Evolutionary conservation across 2,888 invertebrate species (phyloP).

Genomic region (Napeogenes inachia): DNA sequence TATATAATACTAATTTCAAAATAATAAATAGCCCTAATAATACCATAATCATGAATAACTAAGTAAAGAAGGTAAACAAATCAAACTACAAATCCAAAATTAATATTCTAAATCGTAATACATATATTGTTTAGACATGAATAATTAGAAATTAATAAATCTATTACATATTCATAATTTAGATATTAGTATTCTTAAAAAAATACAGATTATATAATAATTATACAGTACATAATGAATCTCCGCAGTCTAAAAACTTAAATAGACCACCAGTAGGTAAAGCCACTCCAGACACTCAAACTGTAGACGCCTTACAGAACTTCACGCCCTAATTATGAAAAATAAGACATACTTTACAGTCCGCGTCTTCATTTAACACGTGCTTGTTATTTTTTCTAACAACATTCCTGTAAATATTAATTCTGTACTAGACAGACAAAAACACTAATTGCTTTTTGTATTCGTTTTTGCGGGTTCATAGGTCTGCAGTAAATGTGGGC

Average conservation of each 20-base stretch:
- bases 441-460: conserved; percentile 74
- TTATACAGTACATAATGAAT: neutral
- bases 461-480: conserved; percentile 65
- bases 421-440: conserved; percentile 58
- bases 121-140: no score
- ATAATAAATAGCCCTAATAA: no score
- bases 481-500: conserved; percentile 70
- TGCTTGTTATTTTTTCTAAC: conserved; percentile 56
- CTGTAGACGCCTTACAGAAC: conserved; percentile 42
- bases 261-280: neutral
- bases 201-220: neutral
- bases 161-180: no score
- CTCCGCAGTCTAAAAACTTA: neutral
- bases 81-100: no score
- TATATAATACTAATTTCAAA: no score
- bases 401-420: conserved; percentile 70
- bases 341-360: conserved; percentile 71
- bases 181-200: no score
- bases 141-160: no score
- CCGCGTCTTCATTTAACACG: conserved; percentile 68
- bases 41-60: no score
- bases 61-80: no score
- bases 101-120: no score
- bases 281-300: conserved; percentile 30
- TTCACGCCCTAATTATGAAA: conserved; percentile 73